Evolutionary conservation across 2,888 invertebrate species (phyloP), one percentile per base, ranked within the genome.

Genomic region (Erebia aethiops): DNA sequence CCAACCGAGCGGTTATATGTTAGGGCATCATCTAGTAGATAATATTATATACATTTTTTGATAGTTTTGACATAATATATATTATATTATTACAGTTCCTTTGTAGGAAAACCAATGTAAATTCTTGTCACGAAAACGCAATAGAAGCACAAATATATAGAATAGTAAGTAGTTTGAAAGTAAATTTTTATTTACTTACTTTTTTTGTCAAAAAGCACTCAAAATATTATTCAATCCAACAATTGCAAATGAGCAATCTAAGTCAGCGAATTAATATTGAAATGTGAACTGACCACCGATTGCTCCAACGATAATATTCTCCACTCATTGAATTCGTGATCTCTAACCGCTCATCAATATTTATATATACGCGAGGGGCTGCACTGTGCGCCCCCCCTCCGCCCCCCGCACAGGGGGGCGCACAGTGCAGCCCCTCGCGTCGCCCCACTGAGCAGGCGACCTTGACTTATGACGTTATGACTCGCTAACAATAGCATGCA

Each of bases 301-400:
- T n/a, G n/a, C 16, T 52, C 16, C 16, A 54, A 54, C 18, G 54
- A 56, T 56, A 21, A 56, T 60, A 14, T 35, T n/a, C 14, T 16
- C 57, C 57, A 16, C 35, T 41, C 41, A 60, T 60, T 41, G 58
- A 60, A n/a, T 60, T 13, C 58, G 57, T 71, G 73, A 73, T 71
- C 58, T 68, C 63, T 71, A 71, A 70, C 41, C 21, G 65, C 66
- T 74, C 71, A 69, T 75, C 52, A 72, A 74, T 75, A 74, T 74
- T 69, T 74, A 72, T 72, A n/a, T n/a, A n/a, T n/a, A n/a, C n/a
- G n/a, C n/a, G n/a, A n/a, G n/a, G n/a, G n/a, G n/a, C n/a, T n/a
- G n/a, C n/a, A n/a, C 71, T 43, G 66, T 57, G 62, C 62, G 43
- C 69, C 10, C 18, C 18, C 13, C 13, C 35, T 35, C 35, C 35